phyloP scores from a whole-genome alignment of 1,140 invertebrate genomes.

The Brachionus rubens region DNA sequence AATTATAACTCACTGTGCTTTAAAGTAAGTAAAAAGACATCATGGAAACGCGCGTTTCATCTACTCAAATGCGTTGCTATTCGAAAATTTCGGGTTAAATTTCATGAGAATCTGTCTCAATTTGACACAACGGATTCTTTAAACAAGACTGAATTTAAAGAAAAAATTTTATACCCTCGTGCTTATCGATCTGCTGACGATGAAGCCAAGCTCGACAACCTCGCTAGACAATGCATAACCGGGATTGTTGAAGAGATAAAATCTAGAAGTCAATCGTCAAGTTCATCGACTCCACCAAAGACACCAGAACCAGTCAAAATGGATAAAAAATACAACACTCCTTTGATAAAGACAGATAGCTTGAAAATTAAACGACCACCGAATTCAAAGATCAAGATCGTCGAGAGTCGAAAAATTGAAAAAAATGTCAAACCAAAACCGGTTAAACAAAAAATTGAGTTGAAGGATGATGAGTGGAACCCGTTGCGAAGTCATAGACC shows the following conservation, averaged over 20 bases:
- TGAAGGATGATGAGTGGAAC: not conserved
- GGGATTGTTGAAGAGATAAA: slow-evolving; percentile 5
- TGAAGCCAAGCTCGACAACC: not conserved
- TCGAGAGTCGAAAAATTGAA: not conserved
- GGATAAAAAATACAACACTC: too few relatives aligned
- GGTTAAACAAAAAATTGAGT: not conserved
- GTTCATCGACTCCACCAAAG: not conserved
- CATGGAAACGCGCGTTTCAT: slow-evolving; percentile 21
- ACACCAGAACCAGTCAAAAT: too few relatives aligned
- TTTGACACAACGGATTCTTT: not conserved
- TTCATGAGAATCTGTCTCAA: not conserved
- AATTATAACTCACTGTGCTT: not conserved
- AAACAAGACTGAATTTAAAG: not conserved
- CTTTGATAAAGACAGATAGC: not conserved
- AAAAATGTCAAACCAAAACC: not conserved
- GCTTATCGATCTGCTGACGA: too few relatives aligned
- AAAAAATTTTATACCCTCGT: too few relatives aligned
- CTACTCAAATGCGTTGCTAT: slow-evolving; percentile 26
- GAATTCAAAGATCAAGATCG: not conserved
- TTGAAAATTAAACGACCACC: too few relatives aligned
- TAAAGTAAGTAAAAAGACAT: not conserved
- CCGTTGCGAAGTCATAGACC: not conserved
- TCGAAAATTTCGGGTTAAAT: not conserved
- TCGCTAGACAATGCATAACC: not conserved
- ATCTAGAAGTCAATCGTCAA: not conserved